Base-by-base conservation (phyloP, 2,888 invertebrate genomes). In the Eupithecia vulgata region DNA sequence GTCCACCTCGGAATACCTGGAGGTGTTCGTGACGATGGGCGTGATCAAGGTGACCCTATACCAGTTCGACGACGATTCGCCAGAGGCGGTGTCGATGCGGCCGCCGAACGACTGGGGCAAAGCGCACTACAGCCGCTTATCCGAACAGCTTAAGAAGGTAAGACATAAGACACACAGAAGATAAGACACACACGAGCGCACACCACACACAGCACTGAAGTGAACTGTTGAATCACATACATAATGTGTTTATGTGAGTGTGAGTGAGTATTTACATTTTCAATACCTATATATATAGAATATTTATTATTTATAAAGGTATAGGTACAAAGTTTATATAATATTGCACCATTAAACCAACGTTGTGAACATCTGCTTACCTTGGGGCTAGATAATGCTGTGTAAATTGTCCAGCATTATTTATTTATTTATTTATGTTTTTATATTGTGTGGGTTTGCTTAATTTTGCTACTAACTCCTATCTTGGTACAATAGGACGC, bases 11-110 rank as follows among this genome's bases (percentile, higher is more conserved):
- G 89, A 91, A 3, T 87, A 85, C 74, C 66, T 92, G 61, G 94
- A 94, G 72, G 79, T 92, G 67, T 92, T 88, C 74, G 83, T 94
- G 62, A 93, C 94, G 0, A 89, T 93, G 89, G 94, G 94, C 15
- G 84, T 83, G 17, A 84, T 94, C 13, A 89, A 91, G n/a, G 6
- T 92, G 13, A 85, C 90, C 0, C 75, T 94, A 40, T 91, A 90
- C 76, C 81, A 83, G 8, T 76, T 30, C 0, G 91, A 91, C 61
- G 88, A 89, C 45, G 76, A 69, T 25, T 82, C 84, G 34, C 75
- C 81, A 0, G 80, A 82, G 5, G 62, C 88, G 2, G 48, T 61
- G 0, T 79, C 75, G 7, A 80, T 92, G 25, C 82, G 87, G 0
- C 81, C 85, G 13, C 85, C 84, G 6, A 5, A 25, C 4, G 10